Conservation (phyloP, 2,888 invertebrate genomes). For the Tanaodytes sp. region DNA sequence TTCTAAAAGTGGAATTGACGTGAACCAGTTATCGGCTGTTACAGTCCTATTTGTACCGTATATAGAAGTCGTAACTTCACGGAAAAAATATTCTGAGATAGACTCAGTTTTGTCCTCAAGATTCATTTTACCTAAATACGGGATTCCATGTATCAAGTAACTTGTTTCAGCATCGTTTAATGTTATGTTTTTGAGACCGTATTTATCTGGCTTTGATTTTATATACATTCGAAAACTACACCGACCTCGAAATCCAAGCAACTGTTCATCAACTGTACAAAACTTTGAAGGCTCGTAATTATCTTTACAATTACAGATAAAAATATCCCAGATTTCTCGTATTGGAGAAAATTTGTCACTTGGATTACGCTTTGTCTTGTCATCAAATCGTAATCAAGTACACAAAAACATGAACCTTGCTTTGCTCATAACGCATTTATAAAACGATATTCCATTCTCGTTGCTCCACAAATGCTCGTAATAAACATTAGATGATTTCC, state of each 20-base stretch:
- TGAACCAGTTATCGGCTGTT: constrained; percentile 56
- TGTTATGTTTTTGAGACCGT: constrained; percentile 66
- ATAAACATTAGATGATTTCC: constrained; percentile 24
- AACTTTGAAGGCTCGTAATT: not conserved
- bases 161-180: constrained; percentile 64
- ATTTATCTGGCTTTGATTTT: constrained; percentile 64
- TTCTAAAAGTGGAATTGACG: constrained; percentile 41
- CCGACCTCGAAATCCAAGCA: constrained; percentile 58
- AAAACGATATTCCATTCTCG: not conserved
- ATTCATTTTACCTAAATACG: constrained; percentile 8
- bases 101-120: not conserved
- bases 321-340: constrained; percentile 11
- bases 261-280: constrained; percentile 61
- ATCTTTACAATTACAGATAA: constrained; percentile 31
- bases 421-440: not conserved
- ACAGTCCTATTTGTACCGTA: constrained; percentile 40
- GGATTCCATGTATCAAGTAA: constrained; percentile 57
- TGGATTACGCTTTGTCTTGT: not conserved
- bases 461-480: not conserved
- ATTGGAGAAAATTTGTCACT: constrained; percentile 8
- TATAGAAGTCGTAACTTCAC: constrained; percentile 32
- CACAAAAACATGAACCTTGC: not conserved
- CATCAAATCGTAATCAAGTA: constrained; percentile 1
- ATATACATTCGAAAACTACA: constrained; percentile 61
- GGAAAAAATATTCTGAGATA: constrained; percentile 36